Conservation (phyloP, 2,797 vertebrate species). For the Parambassis ranga region DNA sequence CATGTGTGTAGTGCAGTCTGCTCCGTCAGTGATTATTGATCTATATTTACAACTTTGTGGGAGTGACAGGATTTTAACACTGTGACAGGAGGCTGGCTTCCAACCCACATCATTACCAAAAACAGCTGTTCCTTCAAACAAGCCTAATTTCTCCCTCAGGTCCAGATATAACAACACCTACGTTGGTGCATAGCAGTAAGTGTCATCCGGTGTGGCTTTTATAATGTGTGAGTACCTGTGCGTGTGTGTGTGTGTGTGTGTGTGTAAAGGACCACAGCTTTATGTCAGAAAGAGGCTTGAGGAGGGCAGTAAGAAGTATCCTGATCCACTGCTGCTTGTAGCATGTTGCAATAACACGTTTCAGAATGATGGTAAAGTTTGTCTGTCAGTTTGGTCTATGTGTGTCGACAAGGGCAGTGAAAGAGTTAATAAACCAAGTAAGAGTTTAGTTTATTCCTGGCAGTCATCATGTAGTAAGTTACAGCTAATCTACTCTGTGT, state of each 20-base stretch:
- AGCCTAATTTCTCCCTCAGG: not conserved
- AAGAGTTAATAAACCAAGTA: no score
- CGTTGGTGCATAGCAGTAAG: not conserved
- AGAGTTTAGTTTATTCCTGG: no score
- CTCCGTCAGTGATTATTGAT: not conserved
- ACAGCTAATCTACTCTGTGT: no score
- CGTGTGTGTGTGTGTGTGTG: constrained; percentile 4
- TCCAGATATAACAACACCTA: not conserved
- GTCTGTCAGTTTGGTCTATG: no score
- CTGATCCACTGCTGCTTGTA: not conserved
- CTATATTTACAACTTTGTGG: not conserved
- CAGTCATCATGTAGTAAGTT: no score
- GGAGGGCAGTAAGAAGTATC: not conserved
- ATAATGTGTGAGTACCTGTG: not conserved
- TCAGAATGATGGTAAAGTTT: no score
- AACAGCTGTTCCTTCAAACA: constrained; percentile 27
- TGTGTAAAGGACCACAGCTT: not conserved
- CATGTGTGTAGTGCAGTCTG: not conserved
- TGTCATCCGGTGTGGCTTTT: not conserved
- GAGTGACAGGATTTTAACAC: constrained; percentile 14
- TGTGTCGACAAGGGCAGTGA: no score
- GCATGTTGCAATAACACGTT: constrained; percentile 8
- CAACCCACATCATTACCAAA: constrained; percentile 9
- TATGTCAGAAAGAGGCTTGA: not conserved
- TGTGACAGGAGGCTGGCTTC: constrained; percentile 11